These are phyloP conservation scores for Novumbra hubbsi DNA, from an alignment of 2,797 vertebrate genomes.

Conservation along the genomic window DNA sequence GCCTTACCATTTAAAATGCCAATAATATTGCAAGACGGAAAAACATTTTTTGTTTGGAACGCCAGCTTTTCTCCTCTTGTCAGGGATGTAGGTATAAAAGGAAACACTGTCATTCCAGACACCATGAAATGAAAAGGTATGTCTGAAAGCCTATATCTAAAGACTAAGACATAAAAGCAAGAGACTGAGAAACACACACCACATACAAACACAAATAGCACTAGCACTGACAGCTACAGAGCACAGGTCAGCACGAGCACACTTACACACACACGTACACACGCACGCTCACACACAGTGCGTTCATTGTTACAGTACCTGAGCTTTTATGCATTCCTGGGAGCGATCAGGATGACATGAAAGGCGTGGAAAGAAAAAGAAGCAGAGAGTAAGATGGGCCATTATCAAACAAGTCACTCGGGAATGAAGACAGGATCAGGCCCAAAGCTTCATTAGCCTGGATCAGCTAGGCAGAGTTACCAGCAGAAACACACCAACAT, in stretches of 20 bases:
- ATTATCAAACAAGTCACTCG: slow-evolving; percentile 81
- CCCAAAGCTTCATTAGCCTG: slow-evolving; percentile 39
- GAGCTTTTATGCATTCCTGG: slow-evolving; percentile 95
- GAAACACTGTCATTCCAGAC: slow-evolving; percentile 17
- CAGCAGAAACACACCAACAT: slow-evolving; percentile 4
- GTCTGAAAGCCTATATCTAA: slow-evolving; percentile 30
- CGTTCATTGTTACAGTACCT: slow-evolving; percentile 88
- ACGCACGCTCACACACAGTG: slow-evolving; percentile 45
- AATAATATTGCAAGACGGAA: background rate
- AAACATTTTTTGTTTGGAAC: background rate
- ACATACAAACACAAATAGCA: slow-evolving; percentile 37
- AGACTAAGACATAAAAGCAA: slow-evolving; percentile 35
- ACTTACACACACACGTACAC: slow-evolving; percentile 12
- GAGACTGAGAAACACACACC: slow-evolving; percentile 34
- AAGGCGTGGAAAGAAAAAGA: slow-evolving; percentile 82
- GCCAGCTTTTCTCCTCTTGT: background rate
- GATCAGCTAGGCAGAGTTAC: slow-evolving; percentile 5
- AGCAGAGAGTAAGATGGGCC: slow-evolving; percentile 84
- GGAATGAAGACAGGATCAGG: slow-evolving; percentile 67
- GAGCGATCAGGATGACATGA: slow-evolving; percentile 85
- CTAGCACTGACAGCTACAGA: slow-evolving; percentile 29
- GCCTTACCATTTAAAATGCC: background rate
- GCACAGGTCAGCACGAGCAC: slow-evolving; percentile 22
- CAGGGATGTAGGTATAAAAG: background rate
- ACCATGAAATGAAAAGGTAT: slow-evolving; percentile 31